These are phyloP conservation scores for Cantharis rufa DNA, from an alignment of 2,888 invertebrate species.

Conservation along the genomic window DNA sequence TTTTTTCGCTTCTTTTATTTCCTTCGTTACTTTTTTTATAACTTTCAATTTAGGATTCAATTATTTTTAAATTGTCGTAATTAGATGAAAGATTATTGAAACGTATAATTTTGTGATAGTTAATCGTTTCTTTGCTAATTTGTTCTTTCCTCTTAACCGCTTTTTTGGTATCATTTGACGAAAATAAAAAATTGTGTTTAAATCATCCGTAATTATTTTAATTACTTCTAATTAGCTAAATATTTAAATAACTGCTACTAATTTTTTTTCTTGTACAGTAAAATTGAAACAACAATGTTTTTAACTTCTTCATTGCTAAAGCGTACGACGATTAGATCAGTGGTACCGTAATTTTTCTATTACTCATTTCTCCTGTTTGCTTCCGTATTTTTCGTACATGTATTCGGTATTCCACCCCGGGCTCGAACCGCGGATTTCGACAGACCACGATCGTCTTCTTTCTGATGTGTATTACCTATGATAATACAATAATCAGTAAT, in stretches of 20 bases:
- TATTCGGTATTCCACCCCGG: no score
- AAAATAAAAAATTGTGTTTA: background rate
- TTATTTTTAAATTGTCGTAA: background rate
- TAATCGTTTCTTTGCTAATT: background rate
- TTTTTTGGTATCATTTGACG: background rate
- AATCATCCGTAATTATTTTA: background rate
- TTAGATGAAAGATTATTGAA: background rate
- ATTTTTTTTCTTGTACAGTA: background rate
- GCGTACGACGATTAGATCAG: no score
- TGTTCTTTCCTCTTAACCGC: background rate
- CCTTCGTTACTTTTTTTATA: background rate
- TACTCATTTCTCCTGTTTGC: no score
- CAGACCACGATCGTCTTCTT: no score
- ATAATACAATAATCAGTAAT: no score
- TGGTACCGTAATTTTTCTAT: no score
- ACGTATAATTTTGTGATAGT: background rate
- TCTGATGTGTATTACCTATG: no score
- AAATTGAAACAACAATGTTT: no score
- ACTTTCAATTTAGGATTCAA: background rate
- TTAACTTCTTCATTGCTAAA: no score
- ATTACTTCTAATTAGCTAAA: background rate
- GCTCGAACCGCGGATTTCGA: no score
- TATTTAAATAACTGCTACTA: background rate
- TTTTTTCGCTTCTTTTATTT: background rate
- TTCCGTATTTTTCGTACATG: no score